Evolutionary conservation across 1,140 invertebrate species (phyloP).

Genomic region (Drosophila sturtevanti): DNA sequence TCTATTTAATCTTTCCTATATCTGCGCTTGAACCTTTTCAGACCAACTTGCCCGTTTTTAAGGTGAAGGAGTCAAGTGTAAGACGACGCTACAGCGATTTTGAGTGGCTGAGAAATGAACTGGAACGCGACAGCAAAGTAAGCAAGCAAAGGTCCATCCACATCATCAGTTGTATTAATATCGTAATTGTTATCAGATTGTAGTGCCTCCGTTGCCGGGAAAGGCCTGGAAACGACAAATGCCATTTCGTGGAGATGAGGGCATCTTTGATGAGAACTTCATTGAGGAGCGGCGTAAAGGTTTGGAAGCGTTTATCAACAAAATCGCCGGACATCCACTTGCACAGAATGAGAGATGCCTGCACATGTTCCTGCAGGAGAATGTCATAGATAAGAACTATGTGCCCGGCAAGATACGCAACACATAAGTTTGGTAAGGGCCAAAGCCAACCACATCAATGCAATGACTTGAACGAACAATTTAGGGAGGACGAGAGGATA

Average conservation of each 20-base stretch:
- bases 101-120: constrained; percentile 99
- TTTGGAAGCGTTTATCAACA: constrained; percentile 99
- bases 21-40: constrained; percentile 83
- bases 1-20: constrained; percentile 84
- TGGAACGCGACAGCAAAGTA: constrained; percentile 99
- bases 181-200: constrained; percentile 88
- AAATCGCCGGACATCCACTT: constrained; percentile 99
- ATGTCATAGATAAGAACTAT: constrained; percentile 99
- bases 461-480: constrained; percentile 73
- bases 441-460: constrained; percentile 18
- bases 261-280: constrained; percentile 99
- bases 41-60: constrained; percentile 99
- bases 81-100: constrained; percentile 99
- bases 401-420: constrained; percentile 99
- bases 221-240: constrained; percentile 99
- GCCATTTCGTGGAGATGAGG: constrained; percentile 98
- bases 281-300: constrained; percentile 99
- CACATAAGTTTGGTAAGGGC: constrained; percentile 86
- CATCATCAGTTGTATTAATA: neutral
- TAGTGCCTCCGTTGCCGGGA: constrained; percentile 97
- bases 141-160: constrained; percentile 24
- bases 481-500: constrained; percentile 22
- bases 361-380: constrained; percentile 99
- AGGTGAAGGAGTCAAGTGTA: constrained; percentile 99
- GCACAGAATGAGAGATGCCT: constrained; percentile 99